Conservation (phyloP, 2,888 invertebrate species). For the Scotopteryx bipunctaria region DNA sequence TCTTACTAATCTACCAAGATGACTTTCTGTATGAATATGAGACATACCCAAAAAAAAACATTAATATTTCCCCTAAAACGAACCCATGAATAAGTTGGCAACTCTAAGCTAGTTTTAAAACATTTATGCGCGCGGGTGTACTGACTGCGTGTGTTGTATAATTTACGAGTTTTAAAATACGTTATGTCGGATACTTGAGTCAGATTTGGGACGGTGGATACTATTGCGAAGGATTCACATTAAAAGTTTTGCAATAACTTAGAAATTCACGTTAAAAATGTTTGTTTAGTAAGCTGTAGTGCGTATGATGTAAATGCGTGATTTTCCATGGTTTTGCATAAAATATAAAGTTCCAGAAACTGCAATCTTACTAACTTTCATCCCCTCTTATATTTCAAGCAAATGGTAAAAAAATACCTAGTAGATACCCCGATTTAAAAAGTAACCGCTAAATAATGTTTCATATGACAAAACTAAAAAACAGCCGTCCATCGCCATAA, state of each 20-base stretch:
- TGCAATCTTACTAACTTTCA: no score
- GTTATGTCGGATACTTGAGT: conserved; percentile 25
- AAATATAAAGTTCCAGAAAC: neutral
- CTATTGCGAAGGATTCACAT: conserved; percentile 31
- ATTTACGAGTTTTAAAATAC: conserved; percentile 36
- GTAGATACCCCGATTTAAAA: no score
- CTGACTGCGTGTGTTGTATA: conserved; percentile 34
- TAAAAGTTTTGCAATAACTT: conserved; percentile 27
- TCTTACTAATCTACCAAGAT: no score
- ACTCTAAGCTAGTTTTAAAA: conserved; percentile 28
- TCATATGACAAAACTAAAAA: no score
- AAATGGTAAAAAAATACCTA: no score
- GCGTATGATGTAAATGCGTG: conserved; percentile 3
- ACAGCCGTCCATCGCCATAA: no score
- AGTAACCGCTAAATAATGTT: no score
- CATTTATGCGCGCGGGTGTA: conserved; percentile 30
- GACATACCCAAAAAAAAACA: no score
- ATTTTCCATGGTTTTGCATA: conserved; percentile 3
- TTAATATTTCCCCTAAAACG: no score
- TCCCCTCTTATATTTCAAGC: no score
- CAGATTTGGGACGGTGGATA: conserved; percentile 30
- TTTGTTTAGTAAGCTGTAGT: conserved; percentile 20
- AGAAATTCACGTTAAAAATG: conserved; percentile 23
- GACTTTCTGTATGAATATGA: no score
- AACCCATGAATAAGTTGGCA: neutral